Evolutionary conservation across 23 tunicate species (phyloP).

Genomic region (Trididemnum clinides): DNA sequence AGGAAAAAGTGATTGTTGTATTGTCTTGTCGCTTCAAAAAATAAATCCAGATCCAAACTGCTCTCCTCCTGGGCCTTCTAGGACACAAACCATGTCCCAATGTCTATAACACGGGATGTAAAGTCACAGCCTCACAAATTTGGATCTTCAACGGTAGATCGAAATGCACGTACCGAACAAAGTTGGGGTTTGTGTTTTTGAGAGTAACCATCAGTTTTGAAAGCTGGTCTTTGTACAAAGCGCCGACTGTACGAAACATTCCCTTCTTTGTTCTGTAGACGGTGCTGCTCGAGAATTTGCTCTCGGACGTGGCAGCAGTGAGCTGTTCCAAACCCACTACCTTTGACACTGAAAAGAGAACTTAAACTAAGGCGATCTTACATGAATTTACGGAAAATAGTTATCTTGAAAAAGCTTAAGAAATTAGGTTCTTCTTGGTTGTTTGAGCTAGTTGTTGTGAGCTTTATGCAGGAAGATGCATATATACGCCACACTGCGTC

Average conservation of each 20-base stretch:
- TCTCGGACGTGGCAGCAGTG: conserved; percentile 47
- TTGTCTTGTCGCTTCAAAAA: no score
- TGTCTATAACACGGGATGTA: no score
- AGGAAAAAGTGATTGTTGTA: no score
- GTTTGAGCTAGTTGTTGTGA: no score
- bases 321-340: conserved; percentile 93
- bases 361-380: neutral
- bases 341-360: conserved; percentile 60
- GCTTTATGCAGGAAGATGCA: no score
- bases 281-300: conserved; percentile 63
- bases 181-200: conserved; percentile 99
- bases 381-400: no score
- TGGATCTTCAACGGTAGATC: no score
- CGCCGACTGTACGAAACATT: conserved; percentile 99
- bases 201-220: conserved; percentile 93
- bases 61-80: no score
- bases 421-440: neutral
- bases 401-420: neutral
- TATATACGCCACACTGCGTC: no score
- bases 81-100: no score
- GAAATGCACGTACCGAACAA: conserved; percentile 83
- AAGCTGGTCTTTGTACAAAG: conserved; percentile 99
- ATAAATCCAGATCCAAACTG: no score
- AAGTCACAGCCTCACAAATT: no score
- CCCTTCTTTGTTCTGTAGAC: conserved; percentile 92